These are phyloP conservation scores for Brachirus orientalis DNA, from an alignment of 2,113 vertebrate species.

Conservation along the genomic window DNA sequence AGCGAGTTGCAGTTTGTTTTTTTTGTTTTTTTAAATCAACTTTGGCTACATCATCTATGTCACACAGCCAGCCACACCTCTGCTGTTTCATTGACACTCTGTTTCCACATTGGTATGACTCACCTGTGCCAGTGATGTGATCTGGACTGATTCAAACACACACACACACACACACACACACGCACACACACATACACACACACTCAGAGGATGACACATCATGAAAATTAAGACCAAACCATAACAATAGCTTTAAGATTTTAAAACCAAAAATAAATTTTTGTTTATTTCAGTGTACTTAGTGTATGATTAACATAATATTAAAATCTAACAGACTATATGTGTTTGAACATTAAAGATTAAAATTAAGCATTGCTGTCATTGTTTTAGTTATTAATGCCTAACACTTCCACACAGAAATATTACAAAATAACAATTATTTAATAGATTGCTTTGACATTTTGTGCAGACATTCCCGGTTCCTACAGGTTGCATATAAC, in stretches of 20 bases:
- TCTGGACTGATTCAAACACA: slow-evolving; percentile 8
- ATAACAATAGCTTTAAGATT: background rate
- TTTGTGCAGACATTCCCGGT: background rate
- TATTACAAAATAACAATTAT: background rate
- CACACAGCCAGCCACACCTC: slow-evolving; percentile 62
- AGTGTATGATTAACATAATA: background rate
- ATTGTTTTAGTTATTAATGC: background rate
- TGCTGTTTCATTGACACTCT: slow-evolving; percentile 51
- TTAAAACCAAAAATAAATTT: background rate
- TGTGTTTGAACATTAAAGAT: background rate
- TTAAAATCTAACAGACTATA: background rate
- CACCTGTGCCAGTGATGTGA: slow-evolving; percentile 66
- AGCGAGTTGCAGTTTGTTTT: background rate
- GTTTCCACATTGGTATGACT: slow-evolving; percentile 57
- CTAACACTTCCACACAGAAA: background rate
- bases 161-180: background rate
- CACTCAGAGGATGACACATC: background rate
- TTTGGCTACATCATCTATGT: slow-evolving; percentile 45
- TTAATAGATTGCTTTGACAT: background rate
- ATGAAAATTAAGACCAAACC: background rate
- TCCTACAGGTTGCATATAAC: background rate
- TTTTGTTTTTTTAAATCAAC: background rate
- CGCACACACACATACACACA: slow-evolving; percentile 1
- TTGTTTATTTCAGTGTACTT: too few species aligned
- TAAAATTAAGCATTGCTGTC: background rate